phyloP scores from a whole-genome alignment of 2,888 invertebrate genomes.

The Resseliella maxima region DNA sequence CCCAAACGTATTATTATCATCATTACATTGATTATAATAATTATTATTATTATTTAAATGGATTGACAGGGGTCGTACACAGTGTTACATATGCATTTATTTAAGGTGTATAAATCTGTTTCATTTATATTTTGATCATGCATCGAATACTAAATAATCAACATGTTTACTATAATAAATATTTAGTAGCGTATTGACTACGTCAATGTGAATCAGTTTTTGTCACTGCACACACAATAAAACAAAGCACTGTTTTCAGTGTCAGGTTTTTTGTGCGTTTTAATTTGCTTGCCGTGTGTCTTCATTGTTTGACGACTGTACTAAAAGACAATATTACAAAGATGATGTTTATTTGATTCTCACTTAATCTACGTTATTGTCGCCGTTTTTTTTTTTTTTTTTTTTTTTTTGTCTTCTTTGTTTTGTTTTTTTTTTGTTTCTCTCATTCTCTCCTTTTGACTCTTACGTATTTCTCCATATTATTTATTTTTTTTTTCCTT shows the following conservation, averaged over 20 bases:
- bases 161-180: neutral
- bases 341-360: no score
- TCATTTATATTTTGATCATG: neutral
- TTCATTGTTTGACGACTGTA: neutral
- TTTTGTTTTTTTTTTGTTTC: no score
- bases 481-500: neutral
- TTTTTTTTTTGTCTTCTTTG: neutral
- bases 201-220: conserved; percentile 21
- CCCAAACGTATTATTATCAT: neutral
- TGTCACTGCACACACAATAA: neutral
- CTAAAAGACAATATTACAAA: neutral
- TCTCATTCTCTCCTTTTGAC: no score
- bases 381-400: neutral
- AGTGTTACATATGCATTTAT: neutral
- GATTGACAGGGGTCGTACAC: neutral
- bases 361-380: no score
- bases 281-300: neutral
- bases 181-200: conserved; percentile 1
- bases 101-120: neutral
- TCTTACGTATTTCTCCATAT: no score
- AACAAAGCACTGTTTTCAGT: neutral
- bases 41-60: neutral
- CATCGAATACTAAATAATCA: neutral
- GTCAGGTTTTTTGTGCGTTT: neutral
- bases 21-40: no score